Conservation (phyloP, 1,140 invertebrate genomes). For the Sesamia nonagrioides region DNA sequence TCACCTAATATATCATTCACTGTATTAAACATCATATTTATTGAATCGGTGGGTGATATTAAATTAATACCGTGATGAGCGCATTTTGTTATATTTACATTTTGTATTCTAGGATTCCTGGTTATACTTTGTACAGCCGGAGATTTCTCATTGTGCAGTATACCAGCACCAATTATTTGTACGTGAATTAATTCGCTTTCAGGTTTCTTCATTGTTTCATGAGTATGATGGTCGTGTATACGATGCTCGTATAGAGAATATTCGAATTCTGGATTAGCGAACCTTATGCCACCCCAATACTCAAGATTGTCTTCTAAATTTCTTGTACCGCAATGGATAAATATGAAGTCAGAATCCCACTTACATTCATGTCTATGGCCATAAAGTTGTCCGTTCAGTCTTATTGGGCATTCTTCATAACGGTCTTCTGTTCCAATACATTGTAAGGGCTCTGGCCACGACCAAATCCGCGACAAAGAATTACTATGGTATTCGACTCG, state of each 20-base stretch:
- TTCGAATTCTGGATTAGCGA: conserved; percentile 96
- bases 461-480: conserved; percentile 94
- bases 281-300: conserved; percentile 99
- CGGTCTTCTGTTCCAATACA: conserved; percentile 94
- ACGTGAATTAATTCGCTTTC: conserved; percentile 95
- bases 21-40: conserved; percentile 91
- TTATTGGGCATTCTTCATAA: conserved; percentile 95
- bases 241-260: conserved; percentile 94
- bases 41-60: conserved; percentile 94
- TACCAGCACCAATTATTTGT: conserved; percentile 97
- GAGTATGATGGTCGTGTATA: conserved; percentile 93
- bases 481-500: conserved; percentile 95
- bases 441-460: conserved; percentile 97
- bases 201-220: conserved; percentile 89
- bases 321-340: conserved; percentile 96
- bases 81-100: conserved; percentile 94
- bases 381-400: conserved; percentile 96
- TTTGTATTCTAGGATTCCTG: conserved; percentile 94
- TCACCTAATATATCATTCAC: conserved; percentile 95
- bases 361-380: conserved; percentile 94
- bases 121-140: conserved; percentile 96
- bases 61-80: conserved; percentile 97
- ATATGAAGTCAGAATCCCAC: conserved; percentile 97
- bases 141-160: conserved; percentile 98
- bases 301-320: conserved; percentile 91